Conservation (phyloP, 2,113 vertebrate species). For the Osmerus mordax region DNA sequence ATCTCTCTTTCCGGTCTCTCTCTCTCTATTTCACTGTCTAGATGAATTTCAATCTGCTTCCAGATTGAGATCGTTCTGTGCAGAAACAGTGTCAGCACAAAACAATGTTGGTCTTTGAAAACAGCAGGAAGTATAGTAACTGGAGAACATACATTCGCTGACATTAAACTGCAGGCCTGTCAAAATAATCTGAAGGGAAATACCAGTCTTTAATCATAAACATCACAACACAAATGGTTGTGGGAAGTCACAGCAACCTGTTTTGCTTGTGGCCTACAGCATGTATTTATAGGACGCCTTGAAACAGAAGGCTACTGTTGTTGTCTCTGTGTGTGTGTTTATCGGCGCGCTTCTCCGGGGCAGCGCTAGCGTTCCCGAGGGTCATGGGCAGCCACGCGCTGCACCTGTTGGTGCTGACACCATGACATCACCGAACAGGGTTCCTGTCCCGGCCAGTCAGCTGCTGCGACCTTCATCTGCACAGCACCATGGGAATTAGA, state of each 20-base stretch:
- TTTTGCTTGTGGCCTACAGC: not conserved
- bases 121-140: too few species aligned
- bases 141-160: too few species aligned
- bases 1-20: not conserved
- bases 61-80: too few species aligned
- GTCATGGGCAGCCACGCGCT: too few species aligned
- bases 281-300: too few species aligned
- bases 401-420: conserved; percentile 30
- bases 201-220: too few species aligned
- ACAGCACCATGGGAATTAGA: conserved; percentile 25
- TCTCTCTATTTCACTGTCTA: not conserved
- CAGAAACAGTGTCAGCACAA: too few species aligned
- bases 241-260: not conserved
- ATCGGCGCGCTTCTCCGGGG: not conserved
- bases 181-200: too few species aligned
- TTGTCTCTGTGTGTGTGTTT: conserved; percentile 4
- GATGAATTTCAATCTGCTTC: too few species aligned
- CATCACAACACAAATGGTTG: not conserved
- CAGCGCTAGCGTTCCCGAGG: too few species aligned
- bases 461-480: conserved; percentile 50
- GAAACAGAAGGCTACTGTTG: not conserved
- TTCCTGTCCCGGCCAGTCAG: conserved; percentile 24
- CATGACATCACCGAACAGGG: conserved; percentile 35
- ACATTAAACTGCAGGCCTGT: too few species aligned
- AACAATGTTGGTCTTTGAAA: too few species aligned